phyloP scores from a whole-genome alignment of 2,797 vertebrate genomes.

The Lerista edwardsae region DNA sequence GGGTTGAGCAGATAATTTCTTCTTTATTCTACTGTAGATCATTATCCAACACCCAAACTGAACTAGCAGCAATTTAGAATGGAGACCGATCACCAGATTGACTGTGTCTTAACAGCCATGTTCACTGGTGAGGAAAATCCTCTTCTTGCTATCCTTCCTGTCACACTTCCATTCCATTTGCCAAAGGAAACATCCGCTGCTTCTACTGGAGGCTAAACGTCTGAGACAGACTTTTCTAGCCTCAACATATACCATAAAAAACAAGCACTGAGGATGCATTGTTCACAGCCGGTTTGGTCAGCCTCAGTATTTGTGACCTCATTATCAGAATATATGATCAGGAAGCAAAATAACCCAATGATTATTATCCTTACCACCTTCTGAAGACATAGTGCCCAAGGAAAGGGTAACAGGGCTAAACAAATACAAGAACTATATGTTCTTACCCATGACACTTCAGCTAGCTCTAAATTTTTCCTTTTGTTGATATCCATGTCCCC shows the following conservation, averaged over 20 bases:
- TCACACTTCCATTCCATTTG: not conserved
- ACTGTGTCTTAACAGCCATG: not conserved
- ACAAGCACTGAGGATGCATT: not conserved
- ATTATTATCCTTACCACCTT: not conserved
- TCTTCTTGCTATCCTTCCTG: not conserved
- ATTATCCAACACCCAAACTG: not conserved
- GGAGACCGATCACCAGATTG: not conserved
- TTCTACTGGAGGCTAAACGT: not conserved
- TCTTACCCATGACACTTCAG: conserved; percentile 66
- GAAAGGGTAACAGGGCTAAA: no score
- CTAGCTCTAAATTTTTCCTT: conserved; percentile 44
- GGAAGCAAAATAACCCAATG: conserved; percentile 5
- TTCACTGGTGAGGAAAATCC: not conserved
- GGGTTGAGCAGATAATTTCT: no score
- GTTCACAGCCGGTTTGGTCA: conserved; percentile 34
- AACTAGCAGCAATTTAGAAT: not conserved
- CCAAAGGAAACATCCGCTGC: not conserved
- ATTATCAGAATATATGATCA: not conserved
- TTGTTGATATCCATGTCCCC: conserved; percentile 60
- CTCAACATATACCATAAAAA: not conserved
- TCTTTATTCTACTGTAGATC: no score
- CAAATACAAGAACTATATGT: not conserved
- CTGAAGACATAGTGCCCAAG: conserved; percentile 18
- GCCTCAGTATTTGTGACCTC: not conserved
- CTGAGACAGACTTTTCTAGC: conserved; percentile 1